A percentile compares a stretch with the other conserved stretches of the same genome.
These are phyloP conservation scores for Pteronura brasiliensis DNA, from an alignment of 2,113 vertebrate genomes.

Conservation along the genomic window DNA sequence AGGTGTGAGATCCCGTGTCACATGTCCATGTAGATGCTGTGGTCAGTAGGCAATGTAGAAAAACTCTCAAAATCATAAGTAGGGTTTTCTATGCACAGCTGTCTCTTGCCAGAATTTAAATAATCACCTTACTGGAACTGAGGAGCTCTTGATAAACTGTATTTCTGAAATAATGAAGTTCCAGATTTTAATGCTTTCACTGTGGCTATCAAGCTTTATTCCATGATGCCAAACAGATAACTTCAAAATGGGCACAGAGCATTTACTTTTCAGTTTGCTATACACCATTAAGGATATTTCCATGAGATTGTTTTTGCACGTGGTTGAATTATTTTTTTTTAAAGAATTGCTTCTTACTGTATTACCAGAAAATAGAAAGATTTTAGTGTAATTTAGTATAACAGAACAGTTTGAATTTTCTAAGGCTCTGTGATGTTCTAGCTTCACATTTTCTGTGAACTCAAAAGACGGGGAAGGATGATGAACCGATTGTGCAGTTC, in stretches of 20 bases:
- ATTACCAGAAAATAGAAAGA: background rate
- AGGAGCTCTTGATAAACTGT: background rate
- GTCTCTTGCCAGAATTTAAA: background rate
- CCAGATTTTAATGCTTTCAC: background rate
- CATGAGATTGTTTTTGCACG: background rate
- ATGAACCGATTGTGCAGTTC: background rate
- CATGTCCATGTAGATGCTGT: background rate
- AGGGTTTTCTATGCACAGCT: background rate
- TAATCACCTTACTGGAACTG: background rate
- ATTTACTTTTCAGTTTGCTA: background rate
- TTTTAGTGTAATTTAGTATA: background rate
- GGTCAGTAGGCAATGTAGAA: background rate
- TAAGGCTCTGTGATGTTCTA: background rate
- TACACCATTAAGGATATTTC: background rate
- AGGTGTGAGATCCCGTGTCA: background rate
- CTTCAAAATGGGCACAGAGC: background rate
- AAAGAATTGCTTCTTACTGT: background rate
- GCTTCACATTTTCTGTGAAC: background rate
- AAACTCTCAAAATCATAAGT: background rate
- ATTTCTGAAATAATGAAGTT: background rate
- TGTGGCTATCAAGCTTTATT: background rate
- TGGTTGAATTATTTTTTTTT: background rate
- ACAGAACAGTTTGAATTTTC: background rate
- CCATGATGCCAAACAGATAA: background rate
- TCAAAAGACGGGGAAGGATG: background rate